A percentile compares a stretch with the other conserved stretches of the same genome.
phyloP scores from a whole-genome alignment of 2,888 invertebrate species.

The Didymodactylos carnosus region DNA sequence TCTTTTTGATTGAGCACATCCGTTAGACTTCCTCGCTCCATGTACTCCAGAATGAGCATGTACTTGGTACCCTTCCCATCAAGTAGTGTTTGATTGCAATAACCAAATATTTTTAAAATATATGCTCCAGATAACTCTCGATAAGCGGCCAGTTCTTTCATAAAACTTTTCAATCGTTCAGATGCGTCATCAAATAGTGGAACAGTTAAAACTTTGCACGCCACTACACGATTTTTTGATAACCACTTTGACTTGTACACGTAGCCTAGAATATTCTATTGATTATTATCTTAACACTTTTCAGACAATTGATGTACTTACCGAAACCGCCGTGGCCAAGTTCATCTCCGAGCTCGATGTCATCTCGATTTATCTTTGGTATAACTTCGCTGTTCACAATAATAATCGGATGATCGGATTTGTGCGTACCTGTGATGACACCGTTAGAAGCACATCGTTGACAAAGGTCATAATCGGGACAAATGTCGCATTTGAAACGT shows the following conservation, averaged over 20 bases:
- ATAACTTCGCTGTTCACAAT: not conserved
- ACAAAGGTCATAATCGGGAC: not conserved
- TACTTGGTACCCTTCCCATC: not conserved
- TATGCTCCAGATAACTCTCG: not conserved
- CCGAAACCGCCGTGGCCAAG: not conserved
- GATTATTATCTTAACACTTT: no score
- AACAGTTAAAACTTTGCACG: not conserved
- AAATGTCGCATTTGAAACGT: conserved; percentile 3
- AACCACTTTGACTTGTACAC: not conserved
- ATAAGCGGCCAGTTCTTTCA: not conserved
- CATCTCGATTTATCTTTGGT: not conserved
- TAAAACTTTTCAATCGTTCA: not conserved
- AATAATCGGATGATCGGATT: not conserved
- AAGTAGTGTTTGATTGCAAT: not conserved
- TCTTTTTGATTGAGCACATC: not conserved
- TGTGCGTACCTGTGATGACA: not conserved
- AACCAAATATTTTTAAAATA: not conserved
- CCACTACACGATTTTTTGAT: not conserved
- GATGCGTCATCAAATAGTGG: no score
- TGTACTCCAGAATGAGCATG: not conserved
- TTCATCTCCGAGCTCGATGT: not conserved
- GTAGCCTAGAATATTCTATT: no score
- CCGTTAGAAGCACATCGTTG: not conserved
- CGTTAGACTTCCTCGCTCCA: not conserved
- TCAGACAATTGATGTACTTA: no score